Evolutionary conservation across 2,797 vertebrate genomes (phyloP), one percentile per base, ranked within the genome.

Genomic region (Hephaestus fuliginosus): DNA sequence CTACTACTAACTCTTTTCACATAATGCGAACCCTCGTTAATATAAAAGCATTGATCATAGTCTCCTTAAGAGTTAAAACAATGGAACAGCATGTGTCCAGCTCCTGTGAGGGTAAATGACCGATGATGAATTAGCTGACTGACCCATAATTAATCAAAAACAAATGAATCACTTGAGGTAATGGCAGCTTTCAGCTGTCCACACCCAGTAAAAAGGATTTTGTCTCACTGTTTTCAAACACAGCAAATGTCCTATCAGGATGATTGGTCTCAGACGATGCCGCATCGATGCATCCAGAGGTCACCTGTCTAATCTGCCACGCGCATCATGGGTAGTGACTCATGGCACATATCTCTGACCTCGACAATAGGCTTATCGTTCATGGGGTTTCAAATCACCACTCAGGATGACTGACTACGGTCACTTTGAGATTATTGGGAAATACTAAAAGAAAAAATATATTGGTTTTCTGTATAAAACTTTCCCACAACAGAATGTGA

Each of bases 241-340:
- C 76, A 81, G 74, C 7, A 28, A 86, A 66, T 58, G 70, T 78
- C 84, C 69, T 71, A 56, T 88, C 68, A 78, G 75, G 80, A 68
- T 84, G 79, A 88, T 70, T 89, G 77, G 74, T 70, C 74, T 71
- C 52, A 30, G 64, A 86, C 78, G 66, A 74, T 78, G 76, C 69
- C 74, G 77, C 70, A 60, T 33, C n/a, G 43, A 28, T 39, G 28
- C 60, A 83, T 60, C 64, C 70, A 68, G 83, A 90, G 91, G 86
- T 92, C 88, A 92, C 83, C 78, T 80, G 76, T 84, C 70, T 91
- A 92, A 92, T 93, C 85, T 64, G 52, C 78, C 67, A 87, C 74
- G 76, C 81, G 80, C 74, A 74, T 70, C n/a, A 69, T 3, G 30
- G 39, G 30, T 44, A 60, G 25, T 33, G 66, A 76, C 56, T 78